phyloP scores from a whole-genome alignment of 2,797 vertebrate genomes.

The Fistularia tabacaria region DNA sequence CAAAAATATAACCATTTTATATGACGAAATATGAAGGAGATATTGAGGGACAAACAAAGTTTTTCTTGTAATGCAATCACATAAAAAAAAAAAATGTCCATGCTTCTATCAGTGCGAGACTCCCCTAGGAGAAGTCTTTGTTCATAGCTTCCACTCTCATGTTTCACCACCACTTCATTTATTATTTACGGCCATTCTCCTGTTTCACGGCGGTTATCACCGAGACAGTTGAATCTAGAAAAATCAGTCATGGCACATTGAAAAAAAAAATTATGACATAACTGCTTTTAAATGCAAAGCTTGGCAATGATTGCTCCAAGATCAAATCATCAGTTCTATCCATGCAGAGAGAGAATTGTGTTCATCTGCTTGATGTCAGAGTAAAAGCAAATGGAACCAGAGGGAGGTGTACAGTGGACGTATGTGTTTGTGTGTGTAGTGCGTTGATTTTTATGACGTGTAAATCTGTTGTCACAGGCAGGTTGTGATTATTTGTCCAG shows the following conservation, averaged over 20 bases:
- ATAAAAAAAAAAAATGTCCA: no score
- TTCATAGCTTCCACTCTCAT: slow-evolving; percentile 35
- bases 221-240: slow-evolving; percentile 59
- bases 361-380: slow-evolving; percentile 27
- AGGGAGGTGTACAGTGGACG: neutral
- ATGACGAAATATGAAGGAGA: no score
- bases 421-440: slow-evolving; percentile 5
- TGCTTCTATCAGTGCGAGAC: slow-evolving; percentile 15
- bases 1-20: no score
- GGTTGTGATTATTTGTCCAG: no score
- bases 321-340: slow-evolving; percentile 38
- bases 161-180: slow-evolving; percentile 60
- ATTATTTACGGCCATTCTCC: slow-evolving; percentile 72
- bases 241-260: slow-evolving; percentile 55
- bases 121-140: slow-evolving; percentile 27
- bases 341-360: slow-evolving; percentile 16
- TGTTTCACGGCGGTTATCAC: slow-evolving; percentile 65
- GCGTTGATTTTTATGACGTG: neutral
- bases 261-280: slow-evolving; percentile 69
- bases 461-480: neutral
- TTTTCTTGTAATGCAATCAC: no score
- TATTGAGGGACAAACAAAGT: no score
- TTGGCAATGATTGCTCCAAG: slow-evolving; percentile 44
- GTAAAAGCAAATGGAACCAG: slow-evolving; percentile 35
- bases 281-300: slow-evolving; percentile 65